Conservation (phyloP, 2,113 vertebrate species). For the Picathartes gymnocephalus region DNA sequence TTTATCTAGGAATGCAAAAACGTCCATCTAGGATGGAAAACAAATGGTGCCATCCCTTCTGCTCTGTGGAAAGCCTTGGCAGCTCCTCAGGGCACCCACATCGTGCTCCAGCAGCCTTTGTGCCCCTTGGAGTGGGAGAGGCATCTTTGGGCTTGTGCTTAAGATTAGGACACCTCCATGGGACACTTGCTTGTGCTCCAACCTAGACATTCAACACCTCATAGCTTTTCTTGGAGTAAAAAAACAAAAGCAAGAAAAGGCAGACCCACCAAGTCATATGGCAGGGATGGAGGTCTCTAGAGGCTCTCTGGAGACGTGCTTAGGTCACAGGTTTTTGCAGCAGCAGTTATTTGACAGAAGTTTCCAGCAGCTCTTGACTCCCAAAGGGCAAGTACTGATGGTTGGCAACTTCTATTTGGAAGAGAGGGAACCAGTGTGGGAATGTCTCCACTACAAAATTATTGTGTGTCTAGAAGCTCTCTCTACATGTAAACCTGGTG, state of each 20-base stretch:
- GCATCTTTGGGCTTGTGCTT: neutral
- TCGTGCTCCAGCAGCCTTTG: neutral
- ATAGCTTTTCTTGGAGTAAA: neutral
- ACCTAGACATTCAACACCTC: neutral
- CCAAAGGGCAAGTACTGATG: neutral
- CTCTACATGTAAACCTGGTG: neutral
- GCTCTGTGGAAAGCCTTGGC: neutral
- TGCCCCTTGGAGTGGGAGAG: neutral
- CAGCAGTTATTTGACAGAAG: neutral
- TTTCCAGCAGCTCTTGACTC: neutral
- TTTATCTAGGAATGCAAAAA: neutral
- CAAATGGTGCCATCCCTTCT: neutral
- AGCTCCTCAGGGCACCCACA: neutral
- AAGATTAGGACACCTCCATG: neutral
- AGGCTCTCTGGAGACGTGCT: neutral
- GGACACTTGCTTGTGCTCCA: neutral
- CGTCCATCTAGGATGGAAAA: neutral
- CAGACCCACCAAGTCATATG: neutral
- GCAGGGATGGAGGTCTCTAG: neutral
- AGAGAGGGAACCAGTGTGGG: accelerated
- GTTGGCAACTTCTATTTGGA: neutral
- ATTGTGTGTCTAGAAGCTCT: too few species aligned
- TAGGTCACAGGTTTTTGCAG: neutral
- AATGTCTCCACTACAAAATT: neutral
- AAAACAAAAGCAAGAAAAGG: neutral